Base-by-base conservation (phyloP, 2,888 invertebrate species). In the Drosophila neutralis region DNA sequence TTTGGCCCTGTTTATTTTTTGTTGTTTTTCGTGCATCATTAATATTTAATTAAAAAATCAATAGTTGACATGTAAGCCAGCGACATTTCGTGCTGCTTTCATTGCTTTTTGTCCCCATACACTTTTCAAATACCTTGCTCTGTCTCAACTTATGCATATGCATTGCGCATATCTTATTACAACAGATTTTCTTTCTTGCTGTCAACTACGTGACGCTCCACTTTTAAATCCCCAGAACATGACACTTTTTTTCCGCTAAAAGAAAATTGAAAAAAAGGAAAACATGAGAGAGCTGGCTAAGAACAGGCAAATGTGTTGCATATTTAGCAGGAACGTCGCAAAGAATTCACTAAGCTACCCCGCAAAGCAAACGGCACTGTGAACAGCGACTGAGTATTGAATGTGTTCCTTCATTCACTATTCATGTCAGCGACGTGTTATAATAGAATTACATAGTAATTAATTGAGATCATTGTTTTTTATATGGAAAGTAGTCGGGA, bases 41-140 rank as follows among this genome's bases (percentile, higher is more conserved):
- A 90, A 91, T 91, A 91, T 90, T 90, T 88, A 90, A 90, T 91
- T 90, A 83, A 89, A 91, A 91, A 91, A 91, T 91, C 90, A 83
- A 91, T 91, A 91, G 77, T 87, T 90, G 88, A 88, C 88, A 87
- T 88, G 82, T 83, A 83, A 87, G 82, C 80, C 82, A 84, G 69
- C 79, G 76, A 58, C 75, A 71, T 75, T 83, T 79, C 72, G 73
- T 64, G 71, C 71, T 68, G 57, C 53, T 21, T 40, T 11, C 57
- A 27, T 73, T 69, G 61, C 24, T 64, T 60, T 38, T 63, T 71
- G 67, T 68, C 67, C 21, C 52, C 56, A 62, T 65, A 48, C 56
- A 64, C 64, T 67, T 73, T 76, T 74, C 69, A 79, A 80, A 77
- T 73, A 77, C 81, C 65, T 71, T 65, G 57, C 59, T 56, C 54